Conservation (phyloP, 2,797 vertebrate species). For the Forpus xanthops region DNA sequence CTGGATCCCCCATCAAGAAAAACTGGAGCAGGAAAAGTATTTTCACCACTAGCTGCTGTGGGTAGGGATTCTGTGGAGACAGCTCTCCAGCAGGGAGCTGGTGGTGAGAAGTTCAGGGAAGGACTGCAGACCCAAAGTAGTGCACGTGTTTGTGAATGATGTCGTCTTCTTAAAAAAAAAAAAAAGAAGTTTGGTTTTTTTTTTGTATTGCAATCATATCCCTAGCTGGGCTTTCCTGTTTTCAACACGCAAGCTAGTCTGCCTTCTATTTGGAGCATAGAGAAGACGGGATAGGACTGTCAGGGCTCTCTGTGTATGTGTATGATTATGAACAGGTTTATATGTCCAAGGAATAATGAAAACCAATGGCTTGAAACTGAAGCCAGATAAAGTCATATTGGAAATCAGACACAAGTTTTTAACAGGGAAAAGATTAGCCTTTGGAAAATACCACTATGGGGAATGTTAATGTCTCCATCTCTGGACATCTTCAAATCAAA, state of each 20-base stretch:
- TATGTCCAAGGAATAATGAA: constrained; percentile 44
- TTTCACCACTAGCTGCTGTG: background rate
- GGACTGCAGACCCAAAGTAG: background rate
- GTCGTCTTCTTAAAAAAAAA: background rate
- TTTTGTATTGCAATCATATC: background rate
- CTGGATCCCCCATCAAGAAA: background rate
- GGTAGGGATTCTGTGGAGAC: background rate
- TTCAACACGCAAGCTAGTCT: background rate
- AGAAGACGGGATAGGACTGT: background rate
- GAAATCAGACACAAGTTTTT: background rate
- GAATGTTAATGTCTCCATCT: background rate
- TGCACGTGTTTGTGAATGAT: background rate
- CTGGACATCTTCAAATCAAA: constrained; percentile 21
- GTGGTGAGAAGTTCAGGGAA: background rate
- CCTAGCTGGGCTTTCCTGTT: background rate
- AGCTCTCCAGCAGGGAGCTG: background rate
- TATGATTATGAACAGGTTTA: constrained; percentile 5
- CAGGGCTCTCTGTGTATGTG: background rate
- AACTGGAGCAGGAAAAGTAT: background rate
- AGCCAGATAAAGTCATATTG: background rate
- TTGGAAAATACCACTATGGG: background rate
- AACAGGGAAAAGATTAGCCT: background rate
- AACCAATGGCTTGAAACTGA: constrained; percentile 34
- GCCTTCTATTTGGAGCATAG: background rate
- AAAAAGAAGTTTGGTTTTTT: background rate